Evolutionary conservation across 1,140 invertebrate species (phyloP).

Genomic region (Temnothorax curvispinosus): DNA sequence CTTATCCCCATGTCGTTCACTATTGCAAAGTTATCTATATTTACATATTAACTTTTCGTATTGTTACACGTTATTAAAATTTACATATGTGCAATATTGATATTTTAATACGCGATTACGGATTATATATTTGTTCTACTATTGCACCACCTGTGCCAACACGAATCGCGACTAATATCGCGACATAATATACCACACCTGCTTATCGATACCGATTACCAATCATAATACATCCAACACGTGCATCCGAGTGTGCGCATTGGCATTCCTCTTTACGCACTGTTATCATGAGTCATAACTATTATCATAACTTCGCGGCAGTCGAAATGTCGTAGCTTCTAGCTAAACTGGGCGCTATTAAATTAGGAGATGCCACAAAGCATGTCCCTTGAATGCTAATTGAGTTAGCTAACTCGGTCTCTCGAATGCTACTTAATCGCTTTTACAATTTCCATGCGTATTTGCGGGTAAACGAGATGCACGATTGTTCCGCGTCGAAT

Average conservation of each 20-base stretch:
- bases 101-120: conserved; percentile 9
- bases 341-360: conserved; percentile 50
- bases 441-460: conserved; percentile 52
- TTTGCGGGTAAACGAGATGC: conserved; percentile 46
- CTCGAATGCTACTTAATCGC: conserved; percentile 54
- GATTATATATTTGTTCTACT: conserved; percentile 39
- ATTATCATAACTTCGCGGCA: conserved; percentile 50
- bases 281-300: neutral
- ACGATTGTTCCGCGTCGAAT: conserved; percentile 21
- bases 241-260: conserved; percentile 5
- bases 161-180: neutral
- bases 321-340: conserved; percentile 46
- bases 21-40: neutral
- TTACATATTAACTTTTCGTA: neutral
- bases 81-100: neutral
- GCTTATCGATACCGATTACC: conserved; percentile 49
- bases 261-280: conserved; percentile 15
- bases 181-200: conserved; percentile 4
- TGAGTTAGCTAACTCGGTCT: conserved; percentile 49
- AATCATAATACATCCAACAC: conserved; percentile 25
- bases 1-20: neutral
- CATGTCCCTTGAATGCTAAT: conserved; percentile 56
- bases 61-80: neutral
- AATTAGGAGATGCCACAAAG: conserved; percentile 51
- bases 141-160: conserved; percentile 45